Conservation (phyloP, 2,888 invertebrate species). For the Eristalinus aeneus region DNA sequence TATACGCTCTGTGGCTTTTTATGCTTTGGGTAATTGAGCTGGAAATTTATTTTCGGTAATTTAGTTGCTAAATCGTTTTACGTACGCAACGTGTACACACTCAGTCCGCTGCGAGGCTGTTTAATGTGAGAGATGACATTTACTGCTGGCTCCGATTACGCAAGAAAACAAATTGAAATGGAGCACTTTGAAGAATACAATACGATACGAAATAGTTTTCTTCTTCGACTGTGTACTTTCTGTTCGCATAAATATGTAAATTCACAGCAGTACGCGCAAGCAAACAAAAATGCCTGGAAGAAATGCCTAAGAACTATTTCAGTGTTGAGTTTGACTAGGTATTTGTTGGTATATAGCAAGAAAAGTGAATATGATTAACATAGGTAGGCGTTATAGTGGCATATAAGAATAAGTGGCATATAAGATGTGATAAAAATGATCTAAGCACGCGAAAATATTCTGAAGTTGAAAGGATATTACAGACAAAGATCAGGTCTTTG, state of each 20-base stretch:
- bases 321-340: neutral
- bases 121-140: slow-evolving; percentile 1
- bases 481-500: no score
- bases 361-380: neutral
- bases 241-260: neutral
- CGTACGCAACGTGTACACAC: neutral
- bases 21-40: slow-evolving; percentile 16
- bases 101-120: neutral
- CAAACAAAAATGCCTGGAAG: neutral
- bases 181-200: neutral
- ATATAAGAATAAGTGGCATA: no score
- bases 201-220: neutral
- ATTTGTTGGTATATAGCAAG: neutral
- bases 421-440: no score
- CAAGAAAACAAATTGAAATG: slow-evolving; percentile 1
- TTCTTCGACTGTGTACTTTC: neutral
- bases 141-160: neutral
- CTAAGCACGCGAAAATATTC: no score
- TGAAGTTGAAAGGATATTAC: no score
- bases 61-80: slow-evolving; percentile 24
- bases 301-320: neutral
- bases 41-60: slow-evolving; percentile 41
- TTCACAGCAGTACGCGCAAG: neutral
- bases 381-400: neutral
- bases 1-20: slow-evolving; percentile 30